phyloP scores from a whole-genome alignment of 1,140 invertebrate genomes.

The Trichonephila inaurata region DNA sequence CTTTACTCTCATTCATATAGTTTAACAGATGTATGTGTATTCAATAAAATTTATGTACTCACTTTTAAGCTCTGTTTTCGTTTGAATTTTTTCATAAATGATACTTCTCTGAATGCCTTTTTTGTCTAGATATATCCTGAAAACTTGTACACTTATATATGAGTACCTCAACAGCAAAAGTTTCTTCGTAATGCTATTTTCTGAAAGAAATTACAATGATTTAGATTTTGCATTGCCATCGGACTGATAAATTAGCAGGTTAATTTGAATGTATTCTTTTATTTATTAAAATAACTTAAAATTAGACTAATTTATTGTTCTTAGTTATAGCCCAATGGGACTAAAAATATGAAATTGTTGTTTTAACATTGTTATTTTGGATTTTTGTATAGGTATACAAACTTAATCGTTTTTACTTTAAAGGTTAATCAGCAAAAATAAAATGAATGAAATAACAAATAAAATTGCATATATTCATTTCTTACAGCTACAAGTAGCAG shows the following conservation, averaged over 20 bases:
- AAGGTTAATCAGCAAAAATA: no score
- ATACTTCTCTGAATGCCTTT: slow-evolving; percentile 6
- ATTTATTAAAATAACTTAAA: no score
- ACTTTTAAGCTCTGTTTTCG: slow-evolving; percentile 22
- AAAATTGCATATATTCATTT: no score
- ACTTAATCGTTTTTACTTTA: no score
- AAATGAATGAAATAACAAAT: no score
- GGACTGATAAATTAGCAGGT: not conserved
- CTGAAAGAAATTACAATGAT: slow-evolving; percentile 37
- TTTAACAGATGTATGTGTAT: not conserved
- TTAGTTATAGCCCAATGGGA: no score
- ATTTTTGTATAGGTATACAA: no score
- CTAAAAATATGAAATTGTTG: no score
- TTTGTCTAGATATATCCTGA: slow-evolving; percentile 35
- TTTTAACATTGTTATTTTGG: no score
- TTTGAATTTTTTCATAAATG: slow-evolving; percentile 35
- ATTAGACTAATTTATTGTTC: no score
- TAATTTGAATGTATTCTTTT: not conserved
- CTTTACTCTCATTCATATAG: not conserved
- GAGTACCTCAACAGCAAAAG: slow-evolving; percentile 32
- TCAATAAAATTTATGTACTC: slow-evolving; percentile 31
- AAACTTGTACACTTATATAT: slow-evolving; percentile 27
- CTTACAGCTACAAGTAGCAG: no score
- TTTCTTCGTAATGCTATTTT: slow-evolving; percentile 23
- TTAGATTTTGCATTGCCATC: not conserved